These are phyloP conservation scores for Cnemophilus loriae DNA, from an alignment of 2,113 vertebrate species.

Conservation along the genomic window DNA sequence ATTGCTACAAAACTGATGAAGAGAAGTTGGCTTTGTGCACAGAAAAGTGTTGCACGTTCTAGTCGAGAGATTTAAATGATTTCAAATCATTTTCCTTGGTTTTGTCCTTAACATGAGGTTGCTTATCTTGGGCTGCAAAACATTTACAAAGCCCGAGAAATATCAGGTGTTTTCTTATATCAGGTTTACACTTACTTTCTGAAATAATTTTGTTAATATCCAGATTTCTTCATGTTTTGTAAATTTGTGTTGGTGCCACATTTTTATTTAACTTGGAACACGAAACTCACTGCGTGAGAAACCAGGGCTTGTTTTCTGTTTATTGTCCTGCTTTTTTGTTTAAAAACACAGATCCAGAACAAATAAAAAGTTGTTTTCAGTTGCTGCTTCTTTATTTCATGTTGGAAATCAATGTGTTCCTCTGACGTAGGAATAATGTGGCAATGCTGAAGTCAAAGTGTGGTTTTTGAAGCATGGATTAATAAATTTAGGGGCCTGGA, in stretches of 20 bases:
- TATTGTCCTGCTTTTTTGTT: not conserved
- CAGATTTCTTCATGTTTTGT: not conserved
- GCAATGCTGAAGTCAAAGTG: not conserved
- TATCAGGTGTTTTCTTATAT: not conserved
- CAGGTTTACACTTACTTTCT: not conserved
- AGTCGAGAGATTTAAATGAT: not conserved
- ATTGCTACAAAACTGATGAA: not conserved
- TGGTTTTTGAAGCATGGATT: not conserved
- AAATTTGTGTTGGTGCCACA: fast-evolving
- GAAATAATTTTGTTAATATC: not conserved
- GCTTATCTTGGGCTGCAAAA: not conserved
- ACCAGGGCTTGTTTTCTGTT: not conserved
- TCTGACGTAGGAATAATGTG: not conserved
- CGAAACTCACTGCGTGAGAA: fast-evolving
- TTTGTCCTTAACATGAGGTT: not conserved
- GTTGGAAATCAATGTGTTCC: not conserved
- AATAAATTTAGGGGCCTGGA: not conserved
- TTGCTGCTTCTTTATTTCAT: not conserved
- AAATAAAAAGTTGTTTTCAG: not conserved
- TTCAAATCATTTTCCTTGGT: not conserved
- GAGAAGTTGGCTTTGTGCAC: not conserved
- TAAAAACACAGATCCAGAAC: not conserved
- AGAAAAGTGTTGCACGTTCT: not conserved
- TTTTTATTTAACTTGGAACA: not conserved
- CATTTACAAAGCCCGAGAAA: not conserved